phyloP scores from a whole-genome alignment of 2,113 vertebrate species.

The Nesoenas mayeri region DNA sequence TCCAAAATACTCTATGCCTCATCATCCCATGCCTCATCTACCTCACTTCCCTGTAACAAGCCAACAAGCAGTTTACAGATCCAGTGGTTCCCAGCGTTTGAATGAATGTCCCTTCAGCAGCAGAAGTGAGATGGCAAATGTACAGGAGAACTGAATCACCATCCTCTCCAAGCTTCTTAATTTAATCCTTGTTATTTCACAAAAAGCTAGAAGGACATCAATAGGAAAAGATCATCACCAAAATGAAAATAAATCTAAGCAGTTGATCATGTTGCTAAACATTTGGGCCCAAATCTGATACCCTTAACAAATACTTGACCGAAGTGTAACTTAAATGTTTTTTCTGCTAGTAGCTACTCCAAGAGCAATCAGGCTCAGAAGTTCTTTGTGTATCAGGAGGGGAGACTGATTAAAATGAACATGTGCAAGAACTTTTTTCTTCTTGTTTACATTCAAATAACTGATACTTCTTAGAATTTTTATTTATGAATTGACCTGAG shows the following conservation, averaged over 20 bases:
- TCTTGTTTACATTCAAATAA: neutral
- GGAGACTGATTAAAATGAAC: neutral
- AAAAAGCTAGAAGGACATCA: neutral
- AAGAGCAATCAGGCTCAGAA: neutral
- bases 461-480: neutral
- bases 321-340: fast-evolving
- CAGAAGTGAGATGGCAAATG: neutral
- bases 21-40: neutral
- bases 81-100: neutral
- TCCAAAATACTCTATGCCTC: neutral
- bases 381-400: neutral
- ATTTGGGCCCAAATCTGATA: neutral
- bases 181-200: neutral
- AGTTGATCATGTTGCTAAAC: neutral
- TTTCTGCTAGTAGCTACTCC: neutral
- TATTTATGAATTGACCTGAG: neutral
- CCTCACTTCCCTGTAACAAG: neutral
- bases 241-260: neutral
- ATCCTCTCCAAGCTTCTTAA: neutral
- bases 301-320: neutral
- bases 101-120: neutral
- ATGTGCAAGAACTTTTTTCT: neutral
- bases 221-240: neutral
- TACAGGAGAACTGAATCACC: neutral
- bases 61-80: neutral